Conservation (phyloP, 2,797 vertebrate genomes). For the Muscicapa comitata region DNA sequence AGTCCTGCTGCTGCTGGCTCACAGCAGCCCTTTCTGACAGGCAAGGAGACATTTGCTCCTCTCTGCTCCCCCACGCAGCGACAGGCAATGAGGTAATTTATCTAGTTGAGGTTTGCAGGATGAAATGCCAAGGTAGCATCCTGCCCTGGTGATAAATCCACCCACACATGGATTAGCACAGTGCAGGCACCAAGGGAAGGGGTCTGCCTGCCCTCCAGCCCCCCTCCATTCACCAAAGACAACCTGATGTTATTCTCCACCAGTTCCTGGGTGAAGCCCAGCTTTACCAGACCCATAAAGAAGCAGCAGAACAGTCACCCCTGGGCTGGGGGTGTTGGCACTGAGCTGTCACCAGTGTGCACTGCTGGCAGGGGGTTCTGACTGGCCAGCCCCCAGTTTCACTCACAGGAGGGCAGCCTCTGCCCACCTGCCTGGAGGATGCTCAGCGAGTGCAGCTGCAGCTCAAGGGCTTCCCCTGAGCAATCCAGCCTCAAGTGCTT, state of each 20-base stretch:
- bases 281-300: background rate
- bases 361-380: background rate
- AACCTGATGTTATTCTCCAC: background rate
- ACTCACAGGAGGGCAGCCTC: background rate
- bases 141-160: background rate
- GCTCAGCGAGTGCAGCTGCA: background rate
- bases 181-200: background rate
- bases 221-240: background rate
- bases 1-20: background rate
- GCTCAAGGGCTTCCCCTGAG: background rate
- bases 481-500: background rate
- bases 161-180: background rate
- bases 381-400: background rate
- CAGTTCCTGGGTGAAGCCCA: background rate
- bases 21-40: background rate
- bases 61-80: background rate
- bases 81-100: background rate
- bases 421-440: background rate
- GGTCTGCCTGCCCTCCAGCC: background rate
- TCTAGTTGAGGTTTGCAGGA: background rate
- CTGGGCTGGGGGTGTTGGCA: background rate
- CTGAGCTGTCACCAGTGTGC: background rate
- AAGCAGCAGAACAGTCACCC: background rate
- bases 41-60: background rate
- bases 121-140: background rate